Evolutionary conservation across 2,797 vertebrate species (phyloP).

Genomic region (Pangasius mekongensis): DNA sequence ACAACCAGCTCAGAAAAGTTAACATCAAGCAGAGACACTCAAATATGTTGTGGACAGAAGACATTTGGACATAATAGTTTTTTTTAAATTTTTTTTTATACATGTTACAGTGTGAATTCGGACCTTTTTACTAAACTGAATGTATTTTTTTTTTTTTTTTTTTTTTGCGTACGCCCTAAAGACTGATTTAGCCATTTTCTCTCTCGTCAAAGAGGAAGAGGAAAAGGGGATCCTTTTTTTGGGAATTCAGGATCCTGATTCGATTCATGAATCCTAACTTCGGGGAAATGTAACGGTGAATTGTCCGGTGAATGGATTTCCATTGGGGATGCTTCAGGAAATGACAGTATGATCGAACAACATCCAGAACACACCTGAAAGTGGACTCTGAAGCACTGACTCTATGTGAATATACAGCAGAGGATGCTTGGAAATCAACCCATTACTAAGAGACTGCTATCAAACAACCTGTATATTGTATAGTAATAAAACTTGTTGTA

Average conservation of each 20-base stretch:
- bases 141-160: background rate
- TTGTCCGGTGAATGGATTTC: background rate
- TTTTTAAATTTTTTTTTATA: background rate
- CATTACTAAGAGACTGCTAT: constrained; percentile 10
- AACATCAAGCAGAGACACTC: constrained; percentile 52
- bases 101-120: background rate
- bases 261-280: background rate
- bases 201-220: background rate
- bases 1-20: constrained; percentile 64
- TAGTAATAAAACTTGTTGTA: background rate
- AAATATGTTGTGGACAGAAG: background rate
- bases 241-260: background rate
- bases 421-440: background rate
- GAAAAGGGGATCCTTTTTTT: background rate
- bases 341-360: background rate
- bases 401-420: background rate
- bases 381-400: background rate
- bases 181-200: background rate
- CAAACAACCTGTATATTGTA: background rate
- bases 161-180: background rate
- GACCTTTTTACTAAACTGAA: background rate
- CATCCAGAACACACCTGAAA: background rate
- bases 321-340: background rate
- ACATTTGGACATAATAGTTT: background rate
- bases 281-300: background rate